Evolutionary conservation across 2,113 vertebrate species (phyloP).

Genomic region (Synchiropus splendidus): DNA sequence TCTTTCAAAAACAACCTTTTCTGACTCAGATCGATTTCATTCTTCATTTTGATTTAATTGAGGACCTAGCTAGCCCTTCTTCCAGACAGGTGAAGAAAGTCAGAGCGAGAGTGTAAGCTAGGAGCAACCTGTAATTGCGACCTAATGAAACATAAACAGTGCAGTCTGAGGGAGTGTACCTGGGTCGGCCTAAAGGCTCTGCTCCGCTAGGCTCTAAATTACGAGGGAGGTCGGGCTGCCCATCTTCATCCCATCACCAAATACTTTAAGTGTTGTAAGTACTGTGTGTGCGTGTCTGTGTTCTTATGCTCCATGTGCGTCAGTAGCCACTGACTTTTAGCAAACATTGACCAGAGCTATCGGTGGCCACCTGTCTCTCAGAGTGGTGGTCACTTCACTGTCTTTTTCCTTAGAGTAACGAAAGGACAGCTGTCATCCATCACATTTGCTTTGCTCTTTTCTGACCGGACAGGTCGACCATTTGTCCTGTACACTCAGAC

Average conservation of each 20-base stretch:
- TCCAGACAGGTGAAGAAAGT: constrained; percentile 16
- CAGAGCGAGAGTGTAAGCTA: constrained; percentile 27
- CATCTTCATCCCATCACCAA: constrained; percentile 45
- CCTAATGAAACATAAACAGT: constrained; percentile 61
- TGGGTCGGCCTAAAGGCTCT: constrained; percentile 46
- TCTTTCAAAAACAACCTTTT: too few relatives aligned
- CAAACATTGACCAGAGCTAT: too few relatives aligned
- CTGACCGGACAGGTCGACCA: too few relatives aligned
- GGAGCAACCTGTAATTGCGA: constrained; percentile 57
- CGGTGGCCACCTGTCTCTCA: too few relatives aligned
- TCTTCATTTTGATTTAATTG: too few relatives aligned
- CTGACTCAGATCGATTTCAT: too few relatives aligned
- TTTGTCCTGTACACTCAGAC: neutral
- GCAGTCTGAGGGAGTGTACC: constrained; percentile 56
- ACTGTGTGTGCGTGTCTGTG: constrained; percentile 37
- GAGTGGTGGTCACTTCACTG: neutral
- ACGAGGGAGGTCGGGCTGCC: constrained; percentile 49
- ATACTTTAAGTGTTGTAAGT: constrained; percentile 47
- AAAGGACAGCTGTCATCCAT: constrained; percentile 40
- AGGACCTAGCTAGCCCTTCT: too few relatives aligned
- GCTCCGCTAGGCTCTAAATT: constrained; percentile 59
- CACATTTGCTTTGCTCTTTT: too few relatives aligned
- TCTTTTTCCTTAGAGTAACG: too few relatives aligned
- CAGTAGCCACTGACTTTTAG: constrained; percentile 24
- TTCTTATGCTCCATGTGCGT: constrained; percentile 26